A percentile compares a stretch with the other conserved stretches of the same genome.
Evolutionary conservation across 2,888 invertebrate species (phyloP).

Genomic region (Tuberolachnus salignus): DNA sequence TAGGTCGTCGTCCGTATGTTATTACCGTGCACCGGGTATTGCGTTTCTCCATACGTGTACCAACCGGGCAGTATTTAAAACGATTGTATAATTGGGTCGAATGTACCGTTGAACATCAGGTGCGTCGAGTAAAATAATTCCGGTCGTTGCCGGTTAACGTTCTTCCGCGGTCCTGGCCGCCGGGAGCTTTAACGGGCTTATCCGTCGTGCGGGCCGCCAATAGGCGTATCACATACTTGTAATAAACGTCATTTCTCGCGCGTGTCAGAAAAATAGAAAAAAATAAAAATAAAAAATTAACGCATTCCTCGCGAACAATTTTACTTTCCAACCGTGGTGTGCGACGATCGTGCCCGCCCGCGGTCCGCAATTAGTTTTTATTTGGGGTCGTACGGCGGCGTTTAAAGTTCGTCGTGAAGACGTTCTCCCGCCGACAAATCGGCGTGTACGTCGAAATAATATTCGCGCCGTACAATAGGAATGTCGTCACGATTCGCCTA

Average conservation of each 20-base stretch:
- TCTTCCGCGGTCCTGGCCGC: neutral
- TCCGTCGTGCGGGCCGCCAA: neutral
- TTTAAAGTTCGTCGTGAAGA: no score
- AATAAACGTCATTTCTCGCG: neutral
- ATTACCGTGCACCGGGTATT: no score
- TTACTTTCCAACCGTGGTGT: constrained; percentile 37
- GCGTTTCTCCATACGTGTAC: no score
- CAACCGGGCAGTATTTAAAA: no score
- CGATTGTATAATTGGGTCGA: no score
- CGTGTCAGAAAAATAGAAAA: constrained; percentile 31
- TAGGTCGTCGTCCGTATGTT: no score
- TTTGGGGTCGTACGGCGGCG: no score
- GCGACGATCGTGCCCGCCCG: no score
- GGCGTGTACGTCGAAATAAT: neutral
- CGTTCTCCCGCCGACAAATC: constrained; percentile 1
- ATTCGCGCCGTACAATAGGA: neutral
- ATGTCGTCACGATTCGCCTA: constrained; percentile 48
- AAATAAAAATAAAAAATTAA: constrained; percentile 19
- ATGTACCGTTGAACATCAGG: neutral
- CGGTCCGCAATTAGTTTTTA: no score
- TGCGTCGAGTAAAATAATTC: neutral
- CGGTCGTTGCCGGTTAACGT: no score
- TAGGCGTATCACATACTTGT: neutral
- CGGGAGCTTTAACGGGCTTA: neutral
- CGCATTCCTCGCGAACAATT: constrained; percentile 13